Conservation (phyloP, 2,113 vertebrate genomes). For the Eidolon helvum region DNA sequence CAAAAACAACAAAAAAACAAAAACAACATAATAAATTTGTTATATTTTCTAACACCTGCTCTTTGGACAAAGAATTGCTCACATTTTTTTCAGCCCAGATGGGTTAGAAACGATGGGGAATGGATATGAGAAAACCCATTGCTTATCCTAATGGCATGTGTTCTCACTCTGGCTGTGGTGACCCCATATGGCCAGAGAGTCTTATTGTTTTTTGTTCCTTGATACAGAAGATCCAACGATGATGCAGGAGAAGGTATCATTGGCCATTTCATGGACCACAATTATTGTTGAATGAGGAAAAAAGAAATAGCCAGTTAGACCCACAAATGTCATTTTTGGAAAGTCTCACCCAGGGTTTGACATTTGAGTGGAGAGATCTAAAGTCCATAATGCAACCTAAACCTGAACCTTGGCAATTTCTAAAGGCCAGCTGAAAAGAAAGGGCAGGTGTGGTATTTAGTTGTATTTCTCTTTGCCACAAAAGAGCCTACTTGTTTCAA, state of each 20-base stretch:
- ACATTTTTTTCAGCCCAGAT: not conserved
- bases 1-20: not conserved
- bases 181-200: rapidly evolving
- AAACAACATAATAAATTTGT: not conserved
- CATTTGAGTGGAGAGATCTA: conserved; percentile 78
- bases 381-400: conserved; percentile 82
- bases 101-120: not conserved
- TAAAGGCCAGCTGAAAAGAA: conserved; percentile 62
- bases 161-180: rapidly evolving
- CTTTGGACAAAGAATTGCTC: not conserved
- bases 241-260: not conserved
- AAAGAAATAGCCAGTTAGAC: not conserved
- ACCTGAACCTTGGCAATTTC: conserved; percentile 77
- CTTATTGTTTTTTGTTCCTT: not conserved
- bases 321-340: not conserved
- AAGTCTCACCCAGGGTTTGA: conserved; percentile 66
- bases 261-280: too few relatives aligned
- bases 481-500: conserved; percentile 44
- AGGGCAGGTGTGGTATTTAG: conserved; percentile 78
- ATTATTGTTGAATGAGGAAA: not conserved
- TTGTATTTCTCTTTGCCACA: conserved; percentile 62
- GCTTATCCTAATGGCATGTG: rapidly evolving
- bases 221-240: not conserved
- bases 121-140: not conserved
- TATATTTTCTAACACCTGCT: not conserved